phyloP scores from a whole-genome alignment of 2,888 invertebrate species.

The Augochlorella aurata region DNA sequence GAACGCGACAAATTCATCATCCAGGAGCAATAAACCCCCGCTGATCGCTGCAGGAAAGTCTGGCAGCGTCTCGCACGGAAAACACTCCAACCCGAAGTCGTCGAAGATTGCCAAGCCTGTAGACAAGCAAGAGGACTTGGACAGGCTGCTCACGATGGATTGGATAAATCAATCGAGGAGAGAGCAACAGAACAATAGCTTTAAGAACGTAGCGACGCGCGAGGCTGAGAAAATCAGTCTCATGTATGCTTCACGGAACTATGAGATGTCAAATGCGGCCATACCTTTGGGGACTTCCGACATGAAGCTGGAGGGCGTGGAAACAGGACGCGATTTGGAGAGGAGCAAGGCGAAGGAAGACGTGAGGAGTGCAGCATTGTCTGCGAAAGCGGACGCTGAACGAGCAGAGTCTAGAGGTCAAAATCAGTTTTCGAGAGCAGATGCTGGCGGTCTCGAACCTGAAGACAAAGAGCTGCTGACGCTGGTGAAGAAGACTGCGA shows the following conservation, averaged over 20 bases:
- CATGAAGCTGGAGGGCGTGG: constrained; percentile 20
- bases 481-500: background rate
- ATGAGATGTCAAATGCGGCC: background rate
- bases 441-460: too few species aligned
- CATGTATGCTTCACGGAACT: background rate
- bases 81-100: background rate
- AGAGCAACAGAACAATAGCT: constrained; percentile 10
- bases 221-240: too few species aligned
- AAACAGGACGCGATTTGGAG: constrained; percentile 37
- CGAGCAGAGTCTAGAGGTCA: background rate
- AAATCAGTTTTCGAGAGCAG: background rate
- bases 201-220: constrained; percentile 4
- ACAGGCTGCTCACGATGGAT: constrained; percentile 4
- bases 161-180: too few species aligned
- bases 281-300: background rate
- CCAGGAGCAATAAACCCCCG: background rate
- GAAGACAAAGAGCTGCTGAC: background rate
- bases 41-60: background rate
- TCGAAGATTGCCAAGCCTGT: constrained; percentile 8
- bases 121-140: constrained; percentile 16
- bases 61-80: background rate
- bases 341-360: constrained; percentile 45
- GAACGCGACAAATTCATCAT: background rate
- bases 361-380: background rate
- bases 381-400: background rate